A percentile compares a stretch with the other conserved stretches of the same genome.
phyloP scores from a whole-genome alignment of 2,113 vertebrate species.

The Plecotus auritus region DNA sequence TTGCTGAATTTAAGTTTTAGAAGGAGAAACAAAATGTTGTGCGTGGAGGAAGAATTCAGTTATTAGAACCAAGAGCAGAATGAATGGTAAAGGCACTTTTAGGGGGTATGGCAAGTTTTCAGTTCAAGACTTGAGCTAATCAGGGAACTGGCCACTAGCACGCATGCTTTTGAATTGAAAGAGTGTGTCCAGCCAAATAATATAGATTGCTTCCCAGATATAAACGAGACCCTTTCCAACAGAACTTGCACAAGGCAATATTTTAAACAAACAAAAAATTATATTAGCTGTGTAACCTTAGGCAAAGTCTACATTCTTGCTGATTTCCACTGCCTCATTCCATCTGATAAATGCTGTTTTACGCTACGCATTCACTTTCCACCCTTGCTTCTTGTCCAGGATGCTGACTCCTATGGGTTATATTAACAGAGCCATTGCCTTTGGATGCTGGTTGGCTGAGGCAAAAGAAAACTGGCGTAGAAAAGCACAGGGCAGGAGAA shows the following conservation, averaged over 20 bases:
- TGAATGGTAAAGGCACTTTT: accelerated
- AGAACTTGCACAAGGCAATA: background rate
- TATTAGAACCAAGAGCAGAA: background rate
- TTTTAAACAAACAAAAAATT: background rate
- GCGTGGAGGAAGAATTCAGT: background rate
- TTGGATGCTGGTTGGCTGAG: background rate
- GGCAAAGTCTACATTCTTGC: background rate
- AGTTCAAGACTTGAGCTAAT: background rate
- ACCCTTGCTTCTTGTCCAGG: background rate
- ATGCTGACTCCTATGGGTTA: background rate
- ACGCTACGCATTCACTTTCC: background rate
- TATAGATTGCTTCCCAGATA: background rate
- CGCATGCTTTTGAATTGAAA: background rate
- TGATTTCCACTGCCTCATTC: background rate
- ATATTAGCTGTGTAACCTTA: background rate
- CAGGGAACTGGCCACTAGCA: background rate
- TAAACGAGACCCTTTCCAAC: background rate
- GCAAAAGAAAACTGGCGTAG: background rate
- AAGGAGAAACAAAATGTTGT: background rate
- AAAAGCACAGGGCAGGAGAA: background rate
- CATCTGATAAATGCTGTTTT: background rate
- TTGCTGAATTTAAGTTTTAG: background rate
- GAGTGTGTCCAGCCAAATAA: background rate
- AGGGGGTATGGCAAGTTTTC: no score
- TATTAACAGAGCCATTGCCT: background rate